Percentiles rank a stretch among this genome's conserved stretches.
These are phyloP conservation scores for Zaprionus davidi DNA, from an alignment of 1,140 invertebrate genomes.

Conservation along the genomic window DNA sequence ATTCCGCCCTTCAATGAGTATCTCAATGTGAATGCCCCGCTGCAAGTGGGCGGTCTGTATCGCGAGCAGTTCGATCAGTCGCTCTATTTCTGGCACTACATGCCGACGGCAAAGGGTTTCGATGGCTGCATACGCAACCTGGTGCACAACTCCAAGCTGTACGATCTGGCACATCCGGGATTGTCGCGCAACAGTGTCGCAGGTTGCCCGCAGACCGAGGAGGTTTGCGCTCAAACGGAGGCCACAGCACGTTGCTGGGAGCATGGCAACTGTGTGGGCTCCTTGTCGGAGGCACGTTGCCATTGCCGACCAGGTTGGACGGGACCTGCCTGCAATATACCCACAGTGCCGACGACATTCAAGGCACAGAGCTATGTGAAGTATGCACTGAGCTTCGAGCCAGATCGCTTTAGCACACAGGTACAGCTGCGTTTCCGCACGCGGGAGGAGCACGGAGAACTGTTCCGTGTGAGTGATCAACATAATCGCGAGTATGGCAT, in stretches of 20 bases:
- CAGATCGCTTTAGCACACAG: constrained; percentile 95
- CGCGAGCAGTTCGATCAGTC: constrained; percentile 94
- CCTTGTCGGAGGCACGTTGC: constrained; percentile 93
- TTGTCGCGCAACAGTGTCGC: constrained; percentile 92
- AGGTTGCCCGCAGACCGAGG: constrained; percentile 95
- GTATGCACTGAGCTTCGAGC: constrained; percentile 97
- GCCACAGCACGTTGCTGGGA: constrained; percentile 93
- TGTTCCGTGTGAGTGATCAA: constrained; percentile 96
- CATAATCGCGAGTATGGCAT: constrained; percentile 98
- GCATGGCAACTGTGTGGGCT: constrained; percentile 97
- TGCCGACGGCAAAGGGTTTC: constrained; percentile 94
- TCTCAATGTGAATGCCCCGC: constrained; percentile 96
- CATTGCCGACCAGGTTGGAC: constrained; percentile 96
- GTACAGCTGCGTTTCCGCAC: constrained; percentile 97
- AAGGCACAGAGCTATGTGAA: constrained; percentile 96
- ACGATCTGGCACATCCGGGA: constrained; percentile 95
- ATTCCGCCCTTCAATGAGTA: constrained; percentile 98
- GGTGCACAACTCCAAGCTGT: constrained; percentile 97
- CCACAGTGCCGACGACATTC: constrained; percentile 94
- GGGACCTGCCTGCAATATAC: constrained; percentile 92
- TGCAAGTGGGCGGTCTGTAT: constrained; percentile 96
- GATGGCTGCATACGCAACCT: constrained; percentile 98
- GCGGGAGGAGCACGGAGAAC: constrained; percentile 94
- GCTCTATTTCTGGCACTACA: constrained; percentile 93
- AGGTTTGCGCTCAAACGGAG: constrained; percentile 92